Base-by-base conservation (phyloP, 1,140 invertebrate genomes). In the Nylanderia fulva region DNA sequence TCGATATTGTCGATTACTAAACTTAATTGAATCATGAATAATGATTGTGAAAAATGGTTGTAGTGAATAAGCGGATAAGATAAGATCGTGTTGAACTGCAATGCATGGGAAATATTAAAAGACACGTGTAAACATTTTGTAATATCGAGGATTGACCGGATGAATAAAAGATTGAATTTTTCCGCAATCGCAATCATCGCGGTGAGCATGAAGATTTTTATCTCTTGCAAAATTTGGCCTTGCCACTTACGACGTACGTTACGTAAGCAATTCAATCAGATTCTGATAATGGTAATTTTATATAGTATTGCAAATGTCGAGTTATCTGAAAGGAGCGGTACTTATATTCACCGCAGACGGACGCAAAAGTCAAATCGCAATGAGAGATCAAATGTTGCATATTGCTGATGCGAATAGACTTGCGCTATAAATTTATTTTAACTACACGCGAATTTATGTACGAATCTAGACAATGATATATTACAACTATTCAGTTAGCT, bases 21-120 rank as follows among this genome's bases (percentile, higher is more conserved):
- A 63, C 11, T n/a, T 42, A 36, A 75, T 42, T 24, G 54, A 60
- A 60, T 61, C n/a, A 36, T 60, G 24, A 85, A 56, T 61, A 56
- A 52, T 21, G n/a, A 21, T 29, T 42, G 54, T n/a, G 39, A 63
- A 42, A 11, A 39, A 27, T 42, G 58, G 36, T 74, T 58, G 6
- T 11, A 11, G 9, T 36, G 36, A 63, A 36, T 63, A 21, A 61
- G 27, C 6, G 6, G 39, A 11, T n/a, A n/a, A n/a, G n/a, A 60
- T 7, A 29, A 66, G 13, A 18, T 69, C 11, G n/a, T 21, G 18
- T 36, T 24, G 9, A 85, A 52, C 9, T 11, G 18, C 29, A 60
- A 27, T 60, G 11, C 21, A 58, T 24, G 27, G 4, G 4, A 48
- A 48, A 48, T 48, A 48, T 48, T 48, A 48, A 48, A 48, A 48